Conservation (phyloP, 2,113 vertebrate species). For the Nothoprocta pentlandii region DNA sequence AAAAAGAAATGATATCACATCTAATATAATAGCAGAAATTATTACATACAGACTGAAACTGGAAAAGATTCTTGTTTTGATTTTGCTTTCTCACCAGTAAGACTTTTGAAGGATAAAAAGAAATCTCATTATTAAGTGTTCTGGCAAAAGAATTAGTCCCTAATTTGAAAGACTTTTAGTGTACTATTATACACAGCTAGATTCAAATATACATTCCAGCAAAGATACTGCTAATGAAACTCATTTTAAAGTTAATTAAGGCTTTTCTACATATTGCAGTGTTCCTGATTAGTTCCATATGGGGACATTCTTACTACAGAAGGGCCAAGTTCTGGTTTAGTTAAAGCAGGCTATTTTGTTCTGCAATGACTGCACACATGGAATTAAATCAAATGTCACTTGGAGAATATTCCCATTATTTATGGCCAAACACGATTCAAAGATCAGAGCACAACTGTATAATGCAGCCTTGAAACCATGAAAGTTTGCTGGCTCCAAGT, state of each 20-base stretch:
- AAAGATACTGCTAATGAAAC: conserved; percentile 39
- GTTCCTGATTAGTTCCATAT: conserved; percentile 53
- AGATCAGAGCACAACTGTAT: background rate
- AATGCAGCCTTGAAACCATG: background rate
- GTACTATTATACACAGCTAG: background rate
- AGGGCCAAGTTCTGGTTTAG: conserved; percentile 10
- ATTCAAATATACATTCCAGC: conserved; percentile 28
- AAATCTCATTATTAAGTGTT: background rate
- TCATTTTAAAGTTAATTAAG: conserved; percentile 59
- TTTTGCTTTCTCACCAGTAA: background rate
- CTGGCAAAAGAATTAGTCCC: background rate
- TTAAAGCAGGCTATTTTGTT: conserved; percentile 24
- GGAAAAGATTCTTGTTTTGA: background rate
- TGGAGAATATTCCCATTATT: background rate
- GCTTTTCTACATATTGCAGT: conserved; percentile 35
- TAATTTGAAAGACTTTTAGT: background rate
- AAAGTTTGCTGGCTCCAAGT: background rate
- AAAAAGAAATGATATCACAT: background rate
- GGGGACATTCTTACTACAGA: conserved; percentile 28
- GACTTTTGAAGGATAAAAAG: background rate
- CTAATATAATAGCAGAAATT: background rate
- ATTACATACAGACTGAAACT: background rate
- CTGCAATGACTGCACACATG: background rate
- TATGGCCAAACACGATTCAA: background rate
- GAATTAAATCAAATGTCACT: background rate